phyloP scores from a whole-genome alignment of 2,888 invertebrate genomes.

The Phymatocera aterrima region DNA sequence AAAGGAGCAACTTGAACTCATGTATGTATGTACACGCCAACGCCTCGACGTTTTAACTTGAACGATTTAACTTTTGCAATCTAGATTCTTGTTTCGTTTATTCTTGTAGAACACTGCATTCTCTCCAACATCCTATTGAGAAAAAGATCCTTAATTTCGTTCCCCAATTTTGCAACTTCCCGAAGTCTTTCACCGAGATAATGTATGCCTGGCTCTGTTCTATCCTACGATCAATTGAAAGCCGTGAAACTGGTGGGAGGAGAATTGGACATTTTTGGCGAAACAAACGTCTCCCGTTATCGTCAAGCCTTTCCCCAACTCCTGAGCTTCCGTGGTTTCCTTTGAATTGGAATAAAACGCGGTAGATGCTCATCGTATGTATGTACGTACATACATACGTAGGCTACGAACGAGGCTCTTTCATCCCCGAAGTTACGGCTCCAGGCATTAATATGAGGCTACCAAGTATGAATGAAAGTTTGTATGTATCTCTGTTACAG shows the following conservation, averaged over 20 bases:
- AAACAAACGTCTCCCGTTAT: neutral
- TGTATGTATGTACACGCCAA: too few relatives aligned
- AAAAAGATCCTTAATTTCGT: neutral
- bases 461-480: neutral
- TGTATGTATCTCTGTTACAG: neutral
- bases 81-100: too few relatives aligned
- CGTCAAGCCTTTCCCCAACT: neutral
- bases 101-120: conserved; percentile 18
- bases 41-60: neutral
- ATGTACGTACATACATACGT: neutral
- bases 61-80: conserved; percentile 38
- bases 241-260: neutral
- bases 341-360: neutral
- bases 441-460: neutral
- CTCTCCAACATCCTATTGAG: neutral
- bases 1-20: neutral
- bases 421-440: neutral
- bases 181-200: neutral
- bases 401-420: neutral
- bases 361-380: neutral
- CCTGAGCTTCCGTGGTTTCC: neutral
- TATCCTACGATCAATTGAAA: neutral
- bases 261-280: neutral
- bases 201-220: neutral
- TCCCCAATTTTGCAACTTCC: neutral